Conservation (phyloP, 2,113 vertebrate species). For the Dissostichus mawsoni region DNA sequence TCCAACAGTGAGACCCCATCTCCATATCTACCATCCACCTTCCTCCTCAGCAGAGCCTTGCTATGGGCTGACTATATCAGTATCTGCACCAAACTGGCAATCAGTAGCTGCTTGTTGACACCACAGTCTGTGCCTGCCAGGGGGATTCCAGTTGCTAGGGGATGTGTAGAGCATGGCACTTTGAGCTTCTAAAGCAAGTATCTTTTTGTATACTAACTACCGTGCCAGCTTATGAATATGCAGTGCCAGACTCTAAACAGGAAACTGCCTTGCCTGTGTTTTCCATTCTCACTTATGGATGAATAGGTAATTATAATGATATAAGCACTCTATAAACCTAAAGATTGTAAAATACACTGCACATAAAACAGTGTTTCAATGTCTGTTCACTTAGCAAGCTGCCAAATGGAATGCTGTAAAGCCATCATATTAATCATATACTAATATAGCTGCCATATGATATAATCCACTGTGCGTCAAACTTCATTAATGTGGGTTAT, state of each 20-base stretch:
- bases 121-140: conserved; percentile 56
- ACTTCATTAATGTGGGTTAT: background rate
- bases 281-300: conserved; percentile 14
- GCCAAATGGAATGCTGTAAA: background rate
- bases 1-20: conserved; percentile 3
- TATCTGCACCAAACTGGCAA: conserved; percentile 63
- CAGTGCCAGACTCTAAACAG: conserved; percentile 40
- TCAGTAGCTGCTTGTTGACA: conserved; percentile 71
- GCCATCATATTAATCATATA: background rate
- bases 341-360: conserved; percentile 9
- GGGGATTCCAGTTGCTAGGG: conserved; percentile 66
- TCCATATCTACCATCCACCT: conserved; percentile 24
- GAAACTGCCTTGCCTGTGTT: conserved; percentile 28
- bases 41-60: conserved; percentile 40
- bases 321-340: background rate
- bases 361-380: background rate
- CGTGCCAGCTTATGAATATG: conserved; percentile 57
- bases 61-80: conserved; percentile 55
- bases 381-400: background rate
- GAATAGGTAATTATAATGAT: conserved; percentile 25
- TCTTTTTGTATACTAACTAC: conserved; percentile 58
- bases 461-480: background rate
- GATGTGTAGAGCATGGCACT: conserved; percentile 57
- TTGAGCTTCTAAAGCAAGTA: conserved; percentile 53
- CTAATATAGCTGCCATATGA: background rate